Percentiles rank a stretch among this genome's conserved stretches.
These are phyloP conservation scores for Premnoplex brunnescens DNA, from an alignment of 2,797 vertebrate species.

Conservation along the genomic window DNA sequence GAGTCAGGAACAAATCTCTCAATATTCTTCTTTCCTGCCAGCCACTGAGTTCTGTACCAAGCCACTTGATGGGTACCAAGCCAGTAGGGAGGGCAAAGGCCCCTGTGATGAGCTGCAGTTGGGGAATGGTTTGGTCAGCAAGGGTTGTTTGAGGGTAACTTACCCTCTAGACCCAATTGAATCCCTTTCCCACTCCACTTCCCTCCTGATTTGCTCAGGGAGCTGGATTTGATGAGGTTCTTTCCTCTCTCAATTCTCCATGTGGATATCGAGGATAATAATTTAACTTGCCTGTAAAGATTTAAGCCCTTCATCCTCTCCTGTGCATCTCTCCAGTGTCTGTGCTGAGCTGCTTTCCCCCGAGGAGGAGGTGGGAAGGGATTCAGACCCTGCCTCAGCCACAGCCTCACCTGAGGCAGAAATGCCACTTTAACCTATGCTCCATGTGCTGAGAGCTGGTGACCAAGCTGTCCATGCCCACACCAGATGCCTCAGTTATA, in stretches of 20 bases:
- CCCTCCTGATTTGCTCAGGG: neutral
- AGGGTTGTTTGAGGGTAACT: neutral
- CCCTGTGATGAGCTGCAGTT: neutral
- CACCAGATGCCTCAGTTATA: neutral
- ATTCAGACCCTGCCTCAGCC: neutral
- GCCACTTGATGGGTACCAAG: neutral
- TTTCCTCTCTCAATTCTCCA: neutral
- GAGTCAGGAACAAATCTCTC: neutral
- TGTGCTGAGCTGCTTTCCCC: neutral
- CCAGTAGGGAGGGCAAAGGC: neutral
- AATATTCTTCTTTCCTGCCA: neutral
- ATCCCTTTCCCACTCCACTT: neutral
- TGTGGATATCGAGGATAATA: neutral
- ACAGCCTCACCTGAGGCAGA: neutral
- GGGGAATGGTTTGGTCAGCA: neutral
- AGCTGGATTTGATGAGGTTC: neutral
- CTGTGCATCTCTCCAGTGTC: neutral
- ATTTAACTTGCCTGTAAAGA: neutral
- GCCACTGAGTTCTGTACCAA: neutral
- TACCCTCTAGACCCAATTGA: neutral
- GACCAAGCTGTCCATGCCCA: neutral
- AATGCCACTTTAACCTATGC: neutral
- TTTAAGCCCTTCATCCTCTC: neutral
- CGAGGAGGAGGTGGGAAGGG: neutral
- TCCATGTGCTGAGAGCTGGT: neutral